phyloP scores from a whole-genome alignment of 92 coral and sea anemone species.

The Heteractis magnifica region DNA sequence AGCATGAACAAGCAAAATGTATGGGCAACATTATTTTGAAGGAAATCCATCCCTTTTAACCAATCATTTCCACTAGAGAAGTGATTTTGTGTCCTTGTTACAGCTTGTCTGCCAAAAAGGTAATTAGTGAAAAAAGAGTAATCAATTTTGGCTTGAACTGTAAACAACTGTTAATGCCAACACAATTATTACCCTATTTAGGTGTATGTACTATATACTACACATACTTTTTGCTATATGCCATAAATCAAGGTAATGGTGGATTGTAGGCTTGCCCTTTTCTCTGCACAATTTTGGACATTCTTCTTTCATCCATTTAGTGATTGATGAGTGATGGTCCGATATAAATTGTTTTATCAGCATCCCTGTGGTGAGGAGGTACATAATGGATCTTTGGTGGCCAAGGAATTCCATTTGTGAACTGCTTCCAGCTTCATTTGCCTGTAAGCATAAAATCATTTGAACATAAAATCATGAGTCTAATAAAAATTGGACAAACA shows the following conservation, averaged over 20 bases:
- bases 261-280: constrained; percentile 6
- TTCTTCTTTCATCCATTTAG: constrained; percentile 44
- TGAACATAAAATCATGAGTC: neutral
- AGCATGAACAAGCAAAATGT: neutral
- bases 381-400: constrained; percentile 29
- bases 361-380: constrained; percentile 41
- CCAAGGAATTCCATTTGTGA: constrained; percentile 47
- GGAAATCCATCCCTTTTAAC: neutral
- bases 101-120: neutral
- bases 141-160: neutral
- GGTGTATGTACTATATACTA: neutral
- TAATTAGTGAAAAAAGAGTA: neutral
- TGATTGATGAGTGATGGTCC: constrained; percentile 39
- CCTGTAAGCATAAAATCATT: constrained; percentile 24
- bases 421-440: constrained; percentile 60
- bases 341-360: constrained; percentile 38
- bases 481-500: neutral
- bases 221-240: constrained; percentile 46
- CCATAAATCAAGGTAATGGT: constrained; percentile 36
- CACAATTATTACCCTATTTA: neutral
- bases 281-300: constrained; percentile 31
- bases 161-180: no score
- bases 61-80: neutral
- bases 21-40: neutral
- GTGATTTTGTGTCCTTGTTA: neutral